A percentile compares a stretch with the other conserved stretches of the same genome.
phyloP scores from a whole-genome alignment of 2,113 vertebrate genomes.

The Ophiodon elongatus region DNA sequence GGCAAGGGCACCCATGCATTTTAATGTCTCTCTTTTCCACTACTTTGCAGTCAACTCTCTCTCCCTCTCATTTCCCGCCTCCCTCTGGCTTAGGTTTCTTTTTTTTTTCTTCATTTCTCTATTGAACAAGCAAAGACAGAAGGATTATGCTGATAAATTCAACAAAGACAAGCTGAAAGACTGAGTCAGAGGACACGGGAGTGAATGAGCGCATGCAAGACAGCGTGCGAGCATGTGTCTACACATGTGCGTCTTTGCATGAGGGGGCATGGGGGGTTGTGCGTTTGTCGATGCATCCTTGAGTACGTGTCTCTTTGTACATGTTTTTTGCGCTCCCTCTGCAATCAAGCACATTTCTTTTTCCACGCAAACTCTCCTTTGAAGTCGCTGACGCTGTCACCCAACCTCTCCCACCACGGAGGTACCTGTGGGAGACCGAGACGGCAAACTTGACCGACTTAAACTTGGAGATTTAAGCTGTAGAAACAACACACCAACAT shows the following conservation, averaged over 20 bases:
- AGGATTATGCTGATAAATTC: slow-evolving; percentile 62
- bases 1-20: slow-evolving; percentile 74
- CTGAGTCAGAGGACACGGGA: slow-evolving; percentile 56
- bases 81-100: slow-evolving; percentile 27
- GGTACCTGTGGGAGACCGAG: not conserved
- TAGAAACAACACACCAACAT: slow-evolving; percentile 18
- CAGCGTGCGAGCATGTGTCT: not conserved
- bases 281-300: slow-evolving; percentile 20
- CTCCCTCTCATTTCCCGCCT: slow-evolving; percentile 1
- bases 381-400: slow-evolving; percentile 9
- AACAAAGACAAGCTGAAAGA: slow-evolving; percentile 58
- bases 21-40: slow-evolving; percentile 54
- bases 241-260: not conserved
- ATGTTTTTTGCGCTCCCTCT: not conserved
- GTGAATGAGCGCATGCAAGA: slow-evolving; percentile 21
- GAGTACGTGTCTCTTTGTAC: not conserved
- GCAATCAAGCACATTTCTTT: not conserved
- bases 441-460: slow-evolving; percentile 14
- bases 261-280: not conserved
- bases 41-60: slow-evolving; percentile 43
- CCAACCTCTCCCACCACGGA: slow-evolving; percentile 8
- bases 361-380: not conserved
- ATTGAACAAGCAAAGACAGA: slow-evolving; percentile 60
- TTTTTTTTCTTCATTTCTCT: slow-evolving; percentile 45
- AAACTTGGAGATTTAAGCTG: slow-evolving; percentile 23